Percentiles rank a stretch among this genome's conserved stretches.
Conservation (phyloP, 2,888 invertebrate genomes). For the Drosophila trichaetosa region DNA sequence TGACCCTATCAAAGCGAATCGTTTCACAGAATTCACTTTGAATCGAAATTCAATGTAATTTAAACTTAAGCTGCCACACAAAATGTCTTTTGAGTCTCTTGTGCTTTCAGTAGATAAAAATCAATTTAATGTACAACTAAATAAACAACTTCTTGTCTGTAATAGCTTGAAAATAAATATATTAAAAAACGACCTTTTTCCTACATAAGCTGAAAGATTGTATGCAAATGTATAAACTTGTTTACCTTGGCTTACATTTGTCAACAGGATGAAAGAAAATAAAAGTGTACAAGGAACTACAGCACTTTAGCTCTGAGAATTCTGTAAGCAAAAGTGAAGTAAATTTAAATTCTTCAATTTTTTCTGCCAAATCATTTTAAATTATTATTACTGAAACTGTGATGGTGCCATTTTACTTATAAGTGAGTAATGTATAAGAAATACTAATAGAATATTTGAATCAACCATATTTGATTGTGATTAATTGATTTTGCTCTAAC, state of each 20-base stretch:
- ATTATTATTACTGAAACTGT: background rate
- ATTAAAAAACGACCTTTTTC: background rate
- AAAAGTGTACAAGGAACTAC: background rate
- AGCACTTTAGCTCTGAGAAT: background rate
- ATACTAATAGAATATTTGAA: background rate
- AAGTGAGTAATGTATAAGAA: background rate
- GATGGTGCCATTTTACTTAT: background rate
- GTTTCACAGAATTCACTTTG: background rate
- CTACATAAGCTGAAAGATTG: background rate
- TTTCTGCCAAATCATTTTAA: background rate
- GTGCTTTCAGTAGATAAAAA: background rate
- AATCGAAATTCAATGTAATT: background rate
- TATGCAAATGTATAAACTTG: background rate
- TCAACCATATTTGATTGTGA: background rate
- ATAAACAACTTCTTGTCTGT: background rate
- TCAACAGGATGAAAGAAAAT: background rate
- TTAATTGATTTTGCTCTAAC: background rate
- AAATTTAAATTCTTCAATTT: background rate
- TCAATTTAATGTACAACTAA: conserved; percentile 1
- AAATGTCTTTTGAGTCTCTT: background rate
- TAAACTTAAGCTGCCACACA: background rate
- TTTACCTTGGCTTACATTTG: background rate
- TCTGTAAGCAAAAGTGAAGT: background rate
- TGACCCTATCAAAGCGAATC: background rate
- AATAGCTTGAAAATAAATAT: conserved; percentile 1